Evolutionary conservation across 2,113 vertebrate genomes (phyloP), one percentile per base, ranked within the genome.

Genomic region (Calcarius ornatus): DNA sequence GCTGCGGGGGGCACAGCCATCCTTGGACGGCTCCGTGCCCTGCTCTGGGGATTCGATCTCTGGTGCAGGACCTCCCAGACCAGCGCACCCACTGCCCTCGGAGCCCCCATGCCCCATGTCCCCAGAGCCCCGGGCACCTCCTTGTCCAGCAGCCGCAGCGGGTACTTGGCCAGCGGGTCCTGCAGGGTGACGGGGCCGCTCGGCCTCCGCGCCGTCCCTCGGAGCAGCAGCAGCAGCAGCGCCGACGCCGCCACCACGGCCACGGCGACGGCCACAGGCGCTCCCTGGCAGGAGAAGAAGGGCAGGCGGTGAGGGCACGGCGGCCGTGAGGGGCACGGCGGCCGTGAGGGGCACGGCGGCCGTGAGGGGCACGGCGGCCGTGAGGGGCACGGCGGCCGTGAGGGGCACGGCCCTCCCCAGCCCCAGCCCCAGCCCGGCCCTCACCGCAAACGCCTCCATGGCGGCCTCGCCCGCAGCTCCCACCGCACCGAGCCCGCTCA

Each of bases 131-230:
- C 66, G 48, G 68, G 73, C 90, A 99, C 99, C 98, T 99, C 98
- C 92, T 99, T 99, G 31, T 98, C 93, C 86, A 98, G 90, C 37
- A 99, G 98, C n/a, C 96, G 96, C 73, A 99, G 97, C 3, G 98
- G 57, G 88, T 99, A 99, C 89, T 99, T 99, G 45, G 97, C 79
- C 1, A 92, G 96, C 8, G 98, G 95, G 86, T 99, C 98, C 93
- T 95, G 97, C 75, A 99, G 96, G 5, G 99, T 99, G 78, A 98
- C 73, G 4, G 73, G 97, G 23, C 72, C 56, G 77, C 95, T 97
- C 91, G 82, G 97, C 48, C 78, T 76, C n/a, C 73, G 64, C 7
- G 84, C 95, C 31, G 85, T 57, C 31, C 71, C 76, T 54, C 89
- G 81, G 40, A 98, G 92, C 84, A 95, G 75, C 38, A 98, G 56